Conservation (phyloP, 1,140 invertebrate genomes). For the Atta cephalotes region DNA sequence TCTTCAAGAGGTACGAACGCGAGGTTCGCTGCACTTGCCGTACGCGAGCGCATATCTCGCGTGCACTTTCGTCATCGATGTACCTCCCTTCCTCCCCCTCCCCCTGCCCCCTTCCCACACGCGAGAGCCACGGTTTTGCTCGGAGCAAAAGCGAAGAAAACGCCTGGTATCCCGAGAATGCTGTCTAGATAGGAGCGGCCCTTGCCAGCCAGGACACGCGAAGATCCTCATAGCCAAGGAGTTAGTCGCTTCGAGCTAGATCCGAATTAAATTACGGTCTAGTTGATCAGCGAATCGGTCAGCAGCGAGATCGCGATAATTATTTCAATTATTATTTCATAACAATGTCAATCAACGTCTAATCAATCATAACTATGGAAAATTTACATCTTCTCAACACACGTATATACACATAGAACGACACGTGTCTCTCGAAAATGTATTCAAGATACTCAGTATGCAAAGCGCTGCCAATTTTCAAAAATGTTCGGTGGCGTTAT, state of each 20-base stretch:
- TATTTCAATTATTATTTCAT: background rate
- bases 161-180: slow-evolving; percentile 74
- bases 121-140: slow-evolving; percentile 66
- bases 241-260: slow-evolving; percentile 28
- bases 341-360: background rate
- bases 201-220: slow-evolving; percentile 69
- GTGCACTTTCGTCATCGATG: slow-evolving; percentile 74
- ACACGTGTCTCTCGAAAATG: background rate
- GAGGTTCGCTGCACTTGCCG: slow-evolving; percentile 20
- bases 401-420: too few species aligned
- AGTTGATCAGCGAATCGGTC: background rate
- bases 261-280: background rate
- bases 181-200: slow-evolving; percentile 73
- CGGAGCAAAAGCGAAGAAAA: slow-evolving; percentile 74
- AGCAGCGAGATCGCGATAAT: background rate
- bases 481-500: background rate
- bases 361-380: background rate
- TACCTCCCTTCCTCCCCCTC: background rate
- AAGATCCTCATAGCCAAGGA: slow-evolving; percentile 65
- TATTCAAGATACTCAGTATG: too few species aligned
- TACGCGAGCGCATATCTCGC: slow-evolving; percentile 63
- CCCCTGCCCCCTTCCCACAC: slow-evolving; percentile 1
- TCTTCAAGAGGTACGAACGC: slow-evolving; percentile 11
- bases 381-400: too few species aligned
- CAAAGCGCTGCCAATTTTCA: background rate